These are phyloP conservation scores for Andrena flavipes DNA, from an alignment of 2,888 invertebrate genomes.

Conservation along the genomic window DNA sequence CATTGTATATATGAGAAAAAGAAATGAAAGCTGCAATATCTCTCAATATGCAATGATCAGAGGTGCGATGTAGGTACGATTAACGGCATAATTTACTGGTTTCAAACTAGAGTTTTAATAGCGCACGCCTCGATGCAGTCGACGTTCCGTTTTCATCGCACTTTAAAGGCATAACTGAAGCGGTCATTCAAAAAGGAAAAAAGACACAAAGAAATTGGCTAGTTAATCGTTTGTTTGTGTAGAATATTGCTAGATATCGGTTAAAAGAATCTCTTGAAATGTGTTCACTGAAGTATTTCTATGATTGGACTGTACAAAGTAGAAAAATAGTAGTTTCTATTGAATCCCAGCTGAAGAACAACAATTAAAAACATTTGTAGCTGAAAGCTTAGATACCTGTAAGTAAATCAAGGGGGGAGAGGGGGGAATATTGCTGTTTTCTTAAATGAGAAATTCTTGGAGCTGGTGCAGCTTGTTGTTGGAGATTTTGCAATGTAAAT, in stretches of 20 bases:
- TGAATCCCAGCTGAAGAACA: not conserved
- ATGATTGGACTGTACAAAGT: slow-evolving; percentile 36
- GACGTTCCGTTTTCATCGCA: slow-evolving; percentile 58
- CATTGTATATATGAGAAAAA: slow-evolving; percentile 49
- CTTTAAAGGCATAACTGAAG: slow-evolving; percentile 59
- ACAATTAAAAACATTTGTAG: not conserved
- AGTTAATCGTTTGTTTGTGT: not conserved
- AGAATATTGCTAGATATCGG: slow-evolving; percentile 17
- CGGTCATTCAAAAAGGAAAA: not conserved
- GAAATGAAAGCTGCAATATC: slow-evolving; percentile 34
- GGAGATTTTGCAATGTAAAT: slow-evolving; percentile 11
- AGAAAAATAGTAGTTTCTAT: slow-evolving; percentile 26
- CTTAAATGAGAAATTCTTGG: not conserved
- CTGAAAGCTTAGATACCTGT: slow-evolving; percentile 5
- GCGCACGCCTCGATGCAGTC: not conserved
- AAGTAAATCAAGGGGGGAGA: slow-evolving; percentile 1
- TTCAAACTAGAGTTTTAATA: slow-evolving; percentile 16
- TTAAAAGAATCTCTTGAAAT: not conserved
- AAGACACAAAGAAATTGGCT: not conserved
- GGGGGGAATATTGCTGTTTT: slow-evolving; percentile 1
- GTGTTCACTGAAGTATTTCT: slow-evolving; percentile 15
- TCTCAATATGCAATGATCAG: slow-evolving; percentile 23
- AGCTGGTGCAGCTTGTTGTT: slow-evolving; percentile 6
- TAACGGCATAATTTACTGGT: slow-evolving; percentile 5
- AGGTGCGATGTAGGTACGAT: not conserved